Evolutionary conservation across 2,888 invertebrate species (phyloP).

Genomic region (Amaurobius ferox): DNA sequence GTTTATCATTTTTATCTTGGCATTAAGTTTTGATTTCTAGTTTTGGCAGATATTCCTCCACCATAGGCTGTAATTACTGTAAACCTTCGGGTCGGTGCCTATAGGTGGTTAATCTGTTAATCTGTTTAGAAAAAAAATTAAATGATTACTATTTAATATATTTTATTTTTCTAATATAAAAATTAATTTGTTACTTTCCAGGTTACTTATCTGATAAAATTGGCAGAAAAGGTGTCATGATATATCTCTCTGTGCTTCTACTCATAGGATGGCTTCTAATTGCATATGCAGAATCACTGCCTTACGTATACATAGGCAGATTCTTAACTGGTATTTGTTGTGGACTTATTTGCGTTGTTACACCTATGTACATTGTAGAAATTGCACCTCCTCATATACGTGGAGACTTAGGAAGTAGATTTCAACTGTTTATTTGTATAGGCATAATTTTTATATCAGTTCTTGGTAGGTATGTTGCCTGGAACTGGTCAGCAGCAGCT

Average conservation of each 20-base stretch:
- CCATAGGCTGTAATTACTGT: no score
- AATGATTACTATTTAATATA: no score
- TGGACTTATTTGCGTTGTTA: constrained; percentile 73
- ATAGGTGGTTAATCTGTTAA: no score
- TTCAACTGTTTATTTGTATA: constrained; percentile 71
- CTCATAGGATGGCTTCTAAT: constrained; percentile 77
- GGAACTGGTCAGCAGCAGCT: constrained; percentile 66
- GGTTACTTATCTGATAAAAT: constrained; percentile 57
- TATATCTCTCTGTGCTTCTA: constrained; percentile 75
- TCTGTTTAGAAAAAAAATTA: no score
- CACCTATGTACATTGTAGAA: constrained; percentile 73
- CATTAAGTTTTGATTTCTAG: no score
- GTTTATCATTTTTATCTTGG: no score
- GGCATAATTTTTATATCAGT: constrained; percentile 64
- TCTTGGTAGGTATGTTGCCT: constrained; percentile 60
- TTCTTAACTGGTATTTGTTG: constrained; percentile 67
- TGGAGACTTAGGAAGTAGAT: constrained; percentile 71
- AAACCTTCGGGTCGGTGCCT: no score
- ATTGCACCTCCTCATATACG: constrained; percentile 68
- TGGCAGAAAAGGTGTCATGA: constrained; percentile 58
- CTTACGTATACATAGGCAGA: constrained; percentile 67
- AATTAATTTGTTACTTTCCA: constrained; percentile 29
- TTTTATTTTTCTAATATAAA: no score
- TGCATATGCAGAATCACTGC: constrained; percentile 67
- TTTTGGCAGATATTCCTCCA: no score